These are phyloP conservation scores for Podarcis muralis DNA, from an alignment of 2,113 vertebrate genomes.

Conservation along the genomic window DNA sequence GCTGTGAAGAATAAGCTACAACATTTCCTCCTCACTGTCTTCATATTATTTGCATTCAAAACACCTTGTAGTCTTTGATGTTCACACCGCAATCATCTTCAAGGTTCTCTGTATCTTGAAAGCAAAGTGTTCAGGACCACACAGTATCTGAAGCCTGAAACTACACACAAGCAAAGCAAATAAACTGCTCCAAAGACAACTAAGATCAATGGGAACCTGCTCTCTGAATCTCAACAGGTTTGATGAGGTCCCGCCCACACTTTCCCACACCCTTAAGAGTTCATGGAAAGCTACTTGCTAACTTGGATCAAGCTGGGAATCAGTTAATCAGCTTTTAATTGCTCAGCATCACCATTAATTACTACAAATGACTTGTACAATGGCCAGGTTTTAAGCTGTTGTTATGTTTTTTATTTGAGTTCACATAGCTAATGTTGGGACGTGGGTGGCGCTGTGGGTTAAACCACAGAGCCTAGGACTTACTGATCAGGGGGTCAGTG, in stretches of 20 bases:
- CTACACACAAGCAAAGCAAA: constrained; percentile 5
- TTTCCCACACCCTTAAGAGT: constrained; percentile 48
- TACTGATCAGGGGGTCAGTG: too few relatives aligned
- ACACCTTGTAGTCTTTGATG: background rate
- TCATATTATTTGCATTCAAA: background rate
- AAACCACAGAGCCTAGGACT: too few relatives aligned
- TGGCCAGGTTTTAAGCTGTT: constrained; percentile 52
- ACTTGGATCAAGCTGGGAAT: constrained; percentile 61
- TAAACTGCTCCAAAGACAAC: constrained; percentile 15
- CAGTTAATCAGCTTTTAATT: constrained; percentile 77
- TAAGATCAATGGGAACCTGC: constrained; percentile 45
- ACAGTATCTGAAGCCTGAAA: background rate
- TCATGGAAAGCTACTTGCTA: constrained; percentile 47
- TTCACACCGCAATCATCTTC: background rate
- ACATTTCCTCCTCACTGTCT: background rate
- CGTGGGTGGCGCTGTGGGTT: too few relatives aligned
- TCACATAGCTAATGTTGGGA: constrained; percentile 9
- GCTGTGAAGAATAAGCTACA: background rate
- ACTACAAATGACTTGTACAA: constrained; percentile 70
- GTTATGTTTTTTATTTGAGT: constrained; percentile 21
- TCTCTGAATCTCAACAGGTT: constrained; percentile 39
- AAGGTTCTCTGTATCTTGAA: background rate
- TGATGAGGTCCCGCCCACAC: constrained; percentile 41
- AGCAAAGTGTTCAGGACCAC: background rate
- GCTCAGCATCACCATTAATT: constrained; percentile 65